Base-by-base conservation (phyloP, 2,113 vertebrate genomes). In the Phylloscopus trochiloides region DNA sequence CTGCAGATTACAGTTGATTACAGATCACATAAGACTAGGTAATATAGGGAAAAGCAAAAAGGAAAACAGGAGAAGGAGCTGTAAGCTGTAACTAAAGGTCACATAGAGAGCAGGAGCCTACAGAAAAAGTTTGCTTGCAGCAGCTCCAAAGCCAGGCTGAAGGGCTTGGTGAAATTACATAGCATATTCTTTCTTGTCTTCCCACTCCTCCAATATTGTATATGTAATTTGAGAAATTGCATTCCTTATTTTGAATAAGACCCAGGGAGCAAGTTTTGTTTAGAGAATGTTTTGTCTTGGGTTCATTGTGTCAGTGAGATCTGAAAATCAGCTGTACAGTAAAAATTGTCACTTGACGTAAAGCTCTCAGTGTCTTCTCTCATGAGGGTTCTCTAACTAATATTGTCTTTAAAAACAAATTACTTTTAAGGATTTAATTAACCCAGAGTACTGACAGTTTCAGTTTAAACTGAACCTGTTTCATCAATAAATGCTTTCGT, bases 341-440 rank as follows among this genome's bases (percentile, higher is more conserved):
- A 62, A 85, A 89, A 70, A 14, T 5, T 55, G 10, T 88, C 10
- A 34, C 45, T 45, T 82, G 65, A 78, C 57, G 11, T 75, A 28
- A 3, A 62, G 32, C 8, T 31, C n/a, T 57, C 22, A 15, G 16
- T n/a, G 36, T 38, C 50, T 94, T 85, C 25, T 86, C 54, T 88
- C 62, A 7, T 1, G 5, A 76, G 32, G 1, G 3, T 62, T 85
- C 47, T 86, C 34, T 86, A 95, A 96, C 90, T 96, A 91, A 91
- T 87, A 85, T 25, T 93, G 32, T 86, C 50, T 91, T 92, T 95
- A 66, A 82, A 96, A 91, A 52, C 70, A 91, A 91, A 93, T 90
- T 47, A 62, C 70, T 86, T 91, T 91, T 79, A 95, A 92, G 42
- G 34, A 66, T 90, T 91, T 96, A 96, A 96, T 95, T 95, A 95